Evolutionary conservation across 1,140 invertebrate genomes (phyloP), one percentile per base, ranked within the genome.

Genomic region (Pogonus chalceus): DNA sequence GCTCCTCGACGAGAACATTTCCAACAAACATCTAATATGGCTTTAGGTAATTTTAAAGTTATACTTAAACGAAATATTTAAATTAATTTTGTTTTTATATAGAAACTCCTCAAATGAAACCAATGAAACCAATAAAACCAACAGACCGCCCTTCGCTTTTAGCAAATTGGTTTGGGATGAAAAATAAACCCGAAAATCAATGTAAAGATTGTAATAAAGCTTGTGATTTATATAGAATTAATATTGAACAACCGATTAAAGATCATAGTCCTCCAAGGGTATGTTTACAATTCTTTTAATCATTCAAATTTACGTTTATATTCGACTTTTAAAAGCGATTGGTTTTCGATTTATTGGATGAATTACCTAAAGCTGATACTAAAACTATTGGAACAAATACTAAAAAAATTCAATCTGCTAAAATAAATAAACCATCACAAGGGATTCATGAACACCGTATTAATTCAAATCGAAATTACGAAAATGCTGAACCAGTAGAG

Each of bases 171-270:
- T 43, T 43, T 4, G 37, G 37, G 3, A 43, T 18, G 4, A n/a
- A n/a, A n/a, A n/a, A n/a, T n/a, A n/a, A n/a, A n/a, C n/a, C n/a
- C n/a, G 18, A 31, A 31, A 31, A 31, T 31, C 4, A 31, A 14
- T 7, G 14, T 7, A 31, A 31, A 31, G 26, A 31, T 7, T 31
- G 37, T 43, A 10, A 16, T 16, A 43, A 43, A 43, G 37, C 9
- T 4, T 54, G 49, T 23, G 62, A 68, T 35, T 59, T 65, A 16
- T 68, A 68, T 53, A 64, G 62, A 49, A 66, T 68, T 43, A 62
- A 66, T 53, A 60, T 67, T 31, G 53, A 55, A 20, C 57, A 60
- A 57, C 51, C 59, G 31, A 55, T 58, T 7, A 55, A 62, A 53
- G 57, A 64, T 20, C 48, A 55, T 10, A 60, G 58, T 58, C 58